phyloP scores from a whole-genome alignment of 2,113 vertebrate genomes.

The Lycocorax pyrrhopterus region DNA sequence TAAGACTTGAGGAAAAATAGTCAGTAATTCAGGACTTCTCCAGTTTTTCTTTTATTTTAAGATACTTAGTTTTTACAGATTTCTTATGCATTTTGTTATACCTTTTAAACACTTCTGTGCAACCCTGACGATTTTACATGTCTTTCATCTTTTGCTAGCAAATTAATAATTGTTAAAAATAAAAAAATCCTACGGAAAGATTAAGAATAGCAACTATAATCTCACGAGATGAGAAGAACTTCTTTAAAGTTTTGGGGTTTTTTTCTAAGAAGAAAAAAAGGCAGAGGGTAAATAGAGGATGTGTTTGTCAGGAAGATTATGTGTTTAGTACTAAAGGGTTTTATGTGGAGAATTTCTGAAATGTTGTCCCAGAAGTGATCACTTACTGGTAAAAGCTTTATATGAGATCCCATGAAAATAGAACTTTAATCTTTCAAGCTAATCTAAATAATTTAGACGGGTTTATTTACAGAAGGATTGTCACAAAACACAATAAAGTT shows the following conservation, averaged over 20 bases:
- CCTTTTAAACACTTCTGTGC: neutral
- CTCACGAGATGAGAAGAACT: neutral
- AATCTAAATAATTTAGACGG: constrained; percentile 36
- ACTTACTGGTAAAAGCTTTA: constrained; percentile 28
- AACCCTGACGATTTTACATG: neutral
- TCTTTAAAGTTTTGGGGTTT: neutral
- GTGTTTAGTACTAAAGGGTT: neutral
- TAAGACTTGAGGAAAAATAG: neutral
- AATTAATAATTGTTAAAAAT: neutral
- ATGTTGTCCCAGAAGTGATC: constrained; percentile 22
- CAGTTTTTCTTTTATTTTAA: neutral
- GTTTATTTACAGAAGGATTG: constrained; percentile 21
- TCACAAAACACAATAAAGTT: neutral
- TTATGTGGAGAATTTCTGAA: constrained; percentile 10
- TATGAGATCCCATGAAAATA: constrained; percentile 12
- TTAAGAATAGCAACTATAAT: neutral
- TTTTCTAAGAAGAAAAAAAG: neutral
- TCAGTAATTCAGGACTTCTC: neutral
- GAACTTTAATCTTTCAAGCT: constrained; percentile 8
- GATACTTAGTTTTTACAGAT: neutral
- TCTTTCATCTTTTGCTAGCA: neutral
- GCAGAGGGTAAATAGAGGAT: neutral
- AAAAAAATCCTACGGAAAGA: neutral
- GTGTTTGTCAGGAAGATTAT: constrained; percentile 7
- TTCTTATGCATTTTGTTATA: neutral